These are phyloP conservation scores for Tenualosa ilisha DNA, from an alignment of 2,797 vertebrate genomes.

Conservation along the genomic window DNA sequence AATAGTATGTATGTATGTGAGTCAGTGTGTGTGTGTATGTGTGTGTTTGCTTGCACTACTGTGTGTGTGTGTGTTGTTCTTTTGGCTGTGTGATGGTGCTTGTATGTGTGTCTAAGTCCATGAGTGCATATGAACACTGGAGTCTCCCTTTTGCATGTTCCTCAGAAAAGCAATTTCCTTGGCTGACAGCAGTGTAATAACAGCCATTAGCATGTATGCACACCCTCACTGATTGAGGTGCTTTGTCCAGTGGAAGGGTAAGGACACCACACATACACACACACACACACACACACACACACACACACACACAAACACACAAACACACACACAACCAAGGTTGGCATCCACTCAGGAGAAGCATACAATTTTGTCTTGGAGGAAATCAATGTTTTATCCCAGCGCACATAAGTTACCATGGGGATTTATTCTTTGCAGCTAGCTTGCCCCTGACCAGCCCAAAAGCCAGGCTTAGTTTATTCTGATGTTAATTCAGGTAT, in stretches of 20 bases:
- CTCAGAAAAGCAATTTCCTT: constrained; percentile 45
- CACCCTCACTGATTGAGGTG: not conserved
- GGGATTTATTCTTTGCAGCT: too few relatives aligned
- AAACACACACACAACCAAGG: not conserved
- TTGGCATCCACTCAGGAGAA: not conserved
- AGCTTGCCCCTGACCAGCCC: too few relatives aligned
- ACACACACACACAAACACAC: not conserved
- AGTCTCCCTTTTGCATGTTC: not conserved
- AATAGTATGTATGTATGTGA: not conserved
- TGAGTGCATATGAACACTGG: not conserved
- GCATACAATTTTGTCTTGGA: not conserved
- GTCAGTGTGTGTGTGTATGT: not conserved
- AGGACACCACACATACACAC: not conserved
- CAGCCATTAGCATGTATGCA: constrained; percentile 48
- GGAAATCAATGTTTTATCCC: constrained; percentile 7
- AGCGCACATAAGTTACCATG: too few relatives aligned
- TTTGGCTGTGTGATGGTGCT: not conserved
- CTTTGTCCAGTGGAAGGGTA: not conserved
- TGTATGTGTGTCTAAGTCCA: not conserved
- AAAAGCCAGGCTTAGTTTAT: too few relatives aligned
- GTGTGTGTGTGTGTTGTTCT: not conserved
- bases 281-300: not conserved
- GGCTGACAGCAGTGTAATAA: constrained; percentile 52
- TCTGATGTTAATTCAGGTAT: too few relatives aligned
- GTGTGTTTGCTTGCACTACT: not conserved